Conservation (phyloP, 2,888 invertebrate species). For the Cataglyphis albicans region DNA sequence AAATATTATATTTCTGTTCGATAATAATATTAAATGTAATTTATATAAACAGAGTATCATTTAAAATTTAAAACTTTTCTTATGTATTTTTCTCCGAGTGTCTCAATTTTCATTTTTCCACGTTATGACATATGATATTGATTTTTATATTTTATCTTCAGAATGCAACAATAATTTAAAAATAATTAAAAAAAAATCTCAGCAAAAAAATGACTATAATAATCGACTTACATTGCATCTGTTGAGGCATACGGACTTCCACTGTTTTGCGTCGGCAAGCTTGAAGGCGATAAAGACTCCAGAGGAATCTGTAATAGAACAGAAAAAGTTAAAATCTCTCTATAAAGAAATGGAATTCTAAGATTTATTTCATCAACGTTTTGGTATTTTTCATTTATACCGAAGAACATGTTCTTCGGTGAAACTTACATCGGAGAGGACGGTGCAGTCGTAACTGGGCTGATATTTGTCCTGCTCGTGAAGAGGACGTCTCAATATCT, state of each 20-base stretch:
- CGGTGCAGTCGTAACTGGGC: slow-evolving; percentile 98
- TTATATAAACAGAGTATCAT: neutral
- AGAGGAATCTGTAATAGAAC: slow-evolving; percentile 80
- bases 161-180: neutral
- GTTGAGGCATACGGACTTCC: slow-evolving; percentile 79
- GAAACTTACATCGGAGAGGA: slow-evolving; percentile 93
- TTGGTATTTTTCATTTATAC: neutral
- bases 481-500: slow-evolving; percentile 94
- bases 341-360: neutral
- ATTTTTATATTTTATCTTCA: neutral
- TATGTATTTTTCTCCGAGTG: neutral
- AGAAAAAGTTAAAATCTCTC: neutral
- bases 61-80: neutral
- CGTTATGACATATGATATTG: neutral
- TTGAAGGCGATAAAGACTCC: slow-evolving; percentile 79
- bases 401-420: neutral
- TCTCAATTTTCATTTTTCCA: slow-evolving; percentile 14
- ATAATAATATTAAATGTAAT: neutral
- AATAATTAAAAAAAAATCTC: neutral
- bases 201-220: neutral
- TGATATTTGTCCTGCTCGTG: slow-evolving; percentile 97
- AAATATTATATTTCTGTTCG: neutral
- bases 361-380: slow-evolving; percentile 6
- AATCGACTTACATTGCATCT: slow-evolving; percentile 81
- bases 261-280: slow-evolving; percentile 75